Conservation (phyloP, 1,140 invertebrate genomes). For the Lutraria rhynchaena region DNA sequence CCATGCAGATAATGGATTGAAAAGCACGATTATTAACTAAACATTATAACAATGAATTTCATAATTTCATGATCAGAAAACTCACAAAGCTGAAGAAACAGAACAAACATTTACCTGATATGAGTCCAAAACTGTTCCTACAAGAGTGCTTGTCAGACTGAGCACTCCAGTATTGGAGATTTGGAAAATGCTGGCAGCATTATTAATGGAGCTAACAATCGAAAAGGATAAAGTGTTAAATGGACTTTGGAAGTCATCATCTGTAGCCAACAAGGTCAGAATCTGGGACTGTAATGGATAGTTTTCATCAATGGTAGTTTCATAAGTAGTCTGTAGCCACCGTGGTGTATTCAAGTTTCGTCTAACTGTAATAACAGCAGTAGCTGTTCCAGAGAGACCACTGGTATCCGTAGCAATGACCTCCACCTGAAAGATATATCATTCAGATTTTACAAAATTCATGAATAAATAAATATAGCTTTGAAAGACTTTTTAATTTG, state of each 20-base stretch:
- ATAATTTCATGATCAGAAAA: too few species aligned
- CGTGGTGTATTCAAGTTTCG: constrained; percentile 70
- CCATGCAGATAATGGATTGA: too few species aligned
- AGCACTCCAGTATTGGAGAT: constrained; percentile 58
- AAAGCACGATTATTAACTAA: too few species aligned
- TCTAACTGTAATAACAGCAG: constrained; percentile 65
- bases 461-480: too few species aligned
- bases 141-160: constrained; percentile 55
- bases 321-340: constrained; percentile 39
- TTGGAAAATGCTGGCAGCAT: constrained; percentile 60
- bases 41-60: too few species aligned
- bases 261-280: constrained; percentile 49
- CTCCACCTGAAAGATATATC: constrained; percentile 62
- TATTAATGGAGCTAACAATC: constrained; percentile 50
- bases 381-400: constrained; percentile 62
- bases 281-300: constrained; percentile 58
- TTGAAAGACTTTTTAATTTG: background rate
- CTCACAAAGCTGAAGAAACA: too few species aligned
- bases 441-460: too few species aligned
- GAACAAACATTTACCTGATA: too few species aligned
- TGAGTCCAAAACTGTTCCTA: constrained; percentile 15
- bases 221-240: constrained; percentile 60
- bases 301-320: constrained; percentile 58
- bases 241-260: constrained; percentile 61
- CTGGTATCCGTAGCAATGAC: constrained; percentile 72